Evolutionary conservation across 2,888 invertebrate genomes (phyloP).

Genomic region (Apotomis turbidana): DNA sequence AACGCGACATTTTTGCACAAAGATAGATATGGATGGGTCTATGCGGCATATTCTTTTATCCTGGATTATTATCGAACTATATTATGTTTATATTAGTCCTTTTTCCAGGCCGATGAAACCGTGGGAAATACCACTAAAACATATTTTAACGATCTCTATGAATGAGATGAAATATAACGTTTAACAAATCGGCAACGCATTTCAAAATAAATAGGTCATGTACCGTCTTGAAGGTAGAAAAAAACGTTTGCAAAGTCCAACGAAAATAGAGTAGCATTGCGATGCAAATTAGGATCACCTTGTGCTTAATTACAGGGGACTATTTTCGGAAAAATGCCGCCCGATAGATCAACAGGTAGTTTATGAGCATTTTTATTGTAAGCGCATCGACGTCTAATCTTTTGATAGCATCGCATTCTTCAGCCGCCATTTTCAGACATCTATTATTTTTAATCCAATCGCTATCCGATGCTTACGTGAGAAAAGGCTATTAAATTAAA

Average conservation of each 20-base stretch:
- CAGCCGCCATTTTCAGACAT: conserved; percentile 57
- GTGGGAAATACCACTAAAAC: too few species aligned
- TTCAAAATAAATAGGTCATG: conserved; percentile 62
- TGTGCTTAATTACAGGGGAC: conserved; percentile 66
- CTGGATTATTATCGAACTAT: too few species aligned
- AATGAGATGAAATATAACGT: conserved; percentile 28
- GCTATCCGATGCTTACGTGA: conserved; percentile 57
- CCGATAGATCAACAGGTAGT: conserved; percentile 58
- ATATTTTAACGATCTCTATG: not conserved
- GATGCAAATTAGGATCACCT: conserved; percentile 55
- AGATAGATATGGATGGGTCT: too few species aligned
- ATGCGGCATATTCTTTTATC: too few species aligned
- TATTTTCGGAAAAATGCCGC: conserved; percentile 49
- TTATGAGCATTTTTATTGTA: conserved; percentile 58
- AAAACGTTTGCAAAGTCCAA: conserved; percentile 54
- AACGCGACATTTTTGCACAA: too few species aligned
- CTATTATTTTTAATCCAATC: conserved; percentile 63
- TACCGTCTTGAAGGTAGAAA: conserved; percentile 56
- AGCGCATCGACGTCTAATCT: conserved; percentile 57
- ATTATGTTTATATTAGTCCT: too few species aligned
- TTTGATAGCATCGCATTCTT: conserved; percentile 59
- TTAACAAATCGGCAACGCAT: conserved; percentile 42
- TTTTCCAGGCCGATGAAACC: too few species aligned
- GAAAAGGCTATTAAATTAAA: conserved; percentile 54
- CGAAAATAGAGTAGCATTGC: conserved; percentile 55